A percentile compares a stretch with the other conserved stretches of the same genome.
phyloP scores from a whole-genome alignment of 1,140 invertebrate genomes.

The Panonychus citri region DNA sequence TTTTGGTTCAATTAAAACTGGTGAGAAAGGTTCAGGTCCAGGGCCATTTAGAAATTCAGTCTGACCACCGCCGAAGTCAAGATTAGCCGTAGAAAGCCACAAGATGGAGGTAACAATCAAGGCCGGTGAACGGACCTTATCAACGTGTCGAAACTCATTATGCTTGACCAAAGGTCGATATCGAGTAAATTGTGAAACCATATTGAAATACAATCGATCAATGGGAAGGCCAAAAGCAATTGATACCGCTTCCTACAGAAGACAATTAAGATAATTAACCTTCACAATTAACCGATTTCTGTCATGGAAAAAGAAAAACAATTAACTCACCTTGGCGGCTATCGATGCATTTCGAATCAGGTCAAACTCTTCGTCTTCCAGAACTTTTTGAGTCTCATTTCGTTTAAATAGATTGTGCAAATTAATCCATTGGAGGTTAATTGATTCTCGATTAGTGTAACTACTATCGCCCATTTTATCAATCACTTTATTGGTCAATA shows the following conservation, averaged over 20 bases:
- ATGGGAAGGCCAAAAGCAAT: background rate
- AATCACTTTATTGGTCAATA: background rate
- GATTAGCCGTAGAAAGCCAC: background rate
- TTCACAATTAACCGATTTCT: background rate
- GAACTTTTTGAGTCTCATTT: background rate
- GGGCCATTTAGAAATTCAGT: constrained; percentile 1
- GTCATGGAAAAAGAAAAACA: background rate
- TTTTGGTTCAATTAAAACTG: background rate
- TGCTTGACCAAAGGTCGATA: background rate
- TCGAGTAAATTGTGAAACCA: constrained; percentile 1
- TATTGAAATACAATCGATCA: background rate
- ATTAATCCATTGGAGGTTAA: constrained; percentile 2
- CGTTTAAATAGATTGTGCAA: background rate
- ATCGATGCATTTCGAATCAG: background rate
- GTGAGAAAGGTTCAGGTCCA: background rate
- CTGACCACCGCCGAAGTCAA: background rate
- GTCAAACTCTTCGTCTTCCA: background rate
- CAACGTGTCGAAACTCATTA: background rate
- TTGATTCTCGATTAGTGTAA: background rate
- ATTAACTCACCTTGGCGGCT: background rate
- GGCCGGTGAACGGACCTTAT: constrained; percentile 2
- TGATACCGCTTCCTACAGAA: background rate
- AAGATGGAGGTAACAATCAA: background rate
- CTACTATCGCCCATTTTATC: background rate
- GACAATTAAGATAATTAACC: background rate